A percentile compares a stretch with the other conserved stretches of the same genome.
These are phyloP conservation scores for Apocrypta bakeri DNA, from an alignment of 1,140 invertebrate genomes.

Conservation along the genomic window DNA sequence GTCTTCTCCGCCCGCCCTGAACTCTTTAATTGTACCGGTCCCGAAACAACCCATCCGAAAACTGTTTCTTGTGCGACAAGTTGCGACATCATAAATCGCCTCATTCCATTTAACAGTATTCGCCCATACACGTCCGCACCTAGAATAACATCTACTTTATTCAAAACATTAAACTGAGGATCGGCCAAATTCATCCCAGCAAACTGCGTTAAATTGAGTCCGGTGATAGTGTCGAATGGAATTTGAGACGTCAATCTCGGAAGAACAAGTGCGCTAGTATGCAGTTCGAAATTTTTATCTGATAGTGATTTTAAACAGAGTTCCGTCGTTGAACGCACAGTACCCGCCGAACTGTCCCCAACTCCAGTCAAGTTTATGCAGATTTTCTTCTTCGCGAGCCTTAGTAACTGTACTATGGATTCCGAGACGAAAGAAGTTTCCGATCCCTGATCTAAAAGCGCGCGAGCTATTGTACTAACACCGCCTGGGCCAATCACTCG, in stretches of 20 bases:
- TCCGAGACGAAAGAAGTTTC: not conserved
- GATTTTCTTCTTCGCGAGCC: not conserved
- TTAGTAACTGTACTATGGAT: conserved; percentile 3
- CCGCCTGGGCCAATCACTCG: not conserved
- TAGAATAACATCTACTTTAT: conserved; percentile 41
- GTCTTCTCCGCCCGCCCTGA: conserved; percentile 27
- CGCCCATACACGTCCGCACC: conserved; percentile 39
- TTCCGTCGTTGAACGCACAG: not conserved
- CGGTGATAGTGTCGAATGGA: not conserved
- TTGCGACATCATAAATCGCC: not conserved
- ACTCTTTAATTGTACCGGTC: not conserved
- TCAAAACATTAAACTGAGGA: not conserved
- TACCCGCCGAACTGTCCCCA: not conserved
- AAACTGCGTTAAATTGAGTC: conserved; percentile 15
- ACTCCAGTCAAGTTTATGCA: not conserved
- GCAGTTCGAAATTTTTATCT: not conserved
- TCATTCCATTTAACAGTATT: conserved; percentile 23
- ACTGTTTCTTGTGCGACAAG: conserved; percentile 59
- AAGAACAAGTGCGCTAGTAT: conserved; percentile 27
- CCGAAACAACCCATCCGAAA: conserved; percentile 58
- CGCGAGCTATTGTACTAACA: not conserved
- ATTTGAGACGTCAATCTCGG: conserved; percentile 1
- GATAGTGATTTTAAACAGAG: not conserved
- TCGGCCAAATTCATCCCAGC: conserved; percentile 33
- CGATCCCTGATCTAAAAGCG: conserved; percentile 19